Percentiles rank a stretch among this genome's conserved stretches.
phyloP scores from a whole-genome alignment of 2,888 invertebrate species.

The Phalera bucephala region DNA sequence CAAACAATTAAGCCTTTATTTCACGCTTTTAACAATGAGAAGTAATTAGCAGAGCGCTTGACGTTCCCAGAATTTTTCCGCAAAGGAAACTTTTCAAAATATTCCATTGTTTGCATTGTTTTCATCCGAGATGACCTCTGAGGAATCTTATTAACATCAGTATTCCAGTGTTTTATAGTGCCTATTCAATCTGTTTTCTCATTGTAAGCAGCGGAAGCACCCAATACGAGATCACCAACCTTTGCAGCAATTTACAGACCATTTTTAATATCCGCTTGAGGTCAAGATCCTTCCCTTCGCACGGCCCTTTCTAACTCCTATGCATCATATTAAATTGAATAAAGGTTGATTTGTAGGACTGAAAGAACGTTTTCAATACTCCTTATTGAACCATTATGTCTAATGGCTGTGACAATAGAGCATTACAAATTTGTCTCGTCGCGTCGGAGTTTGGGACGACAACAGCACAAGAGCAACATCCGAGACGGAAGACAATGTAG shows the following conservation, averaged over 20 bases:
- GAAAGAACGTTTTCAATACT: slow-evolving; percentile 76
- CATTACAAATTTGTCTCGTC: slow-evolving; percentile 76
- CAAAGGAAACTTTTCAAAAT: slow-evolving; percentile 50
- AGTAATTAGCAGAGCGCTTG: slow-evolving; percentile 65
- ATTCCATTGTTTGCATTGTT: slow-evolving; percentile 51
- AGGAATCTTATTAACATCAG: slow-evolving; percentile 57
- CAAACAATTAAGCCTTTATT: slow-evolving; percentile 72
- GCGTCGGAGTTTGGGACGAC: slow-evolving; percentile 23
- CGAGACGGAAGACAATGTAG: slow-evolving; percentile 41
- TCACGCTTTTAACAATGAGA: slow-evolving; percentile 61
- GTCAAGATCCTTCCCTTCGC: slow-evolving; percentile 69
- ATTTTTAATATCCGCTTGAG: slow-evolving; percentile 75
- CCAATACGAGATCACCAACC: slow-evolving; percentile 69
- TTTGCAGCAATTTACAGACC: slow-evolving; percentile 67
- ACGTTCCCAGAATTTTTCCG: slow-evolving; percentile 46
- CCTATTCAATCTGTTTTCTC: slow-evolving; percentile 41
- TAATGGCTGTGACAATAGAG: slow-evolving; percentile 77
- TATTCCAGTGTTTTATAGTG: slow-evolving; percentile 31
- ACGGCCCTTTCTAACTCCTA: slow-evolving; percentile 46
- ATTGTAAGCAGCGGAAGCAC: slow-evolving; percentile 54
- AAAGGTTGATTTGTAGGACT: slow-evolving; percentile 69
- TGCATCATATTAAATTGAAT: slow-evolving; percentile 60
- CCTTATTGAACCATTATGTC: slow-evolving; percentile 73
- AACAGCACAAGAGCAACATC: slow-evolving; percentile 32
- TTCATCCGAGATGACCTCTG: slow-evolving; percentile 51